A percentile compares a stretch with the other conserved stretches of the same genome.
These are phyloP conservation scores for Parthenolecanium corni DNA, from an alignment of 2,888 invertebrate species.

Conservation along the genomic window DNA sequence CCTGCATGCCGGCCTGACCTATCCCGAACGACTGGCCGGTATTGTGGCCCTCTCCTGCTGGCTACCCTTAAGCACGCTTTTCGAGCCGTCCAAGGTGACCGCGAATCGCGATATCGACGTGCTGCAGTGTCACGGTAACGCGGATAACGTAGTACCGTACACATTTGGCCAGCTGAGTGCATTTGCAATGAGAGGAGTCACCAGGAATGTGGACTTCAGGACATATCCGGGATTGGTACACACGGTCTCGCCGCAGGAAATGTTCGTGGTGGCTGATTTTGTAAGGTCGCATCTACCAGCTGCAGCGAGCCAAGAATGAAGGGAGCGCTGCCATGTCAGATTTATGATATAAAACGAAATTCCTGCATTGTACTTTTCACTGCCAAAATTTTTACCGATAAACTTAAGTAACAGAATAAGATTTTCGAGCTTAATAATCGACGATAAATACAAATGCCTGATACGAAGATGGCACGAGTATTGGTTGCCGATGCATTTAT, in stretches of 20 bases:
- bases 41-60: conserved; percentile 84
- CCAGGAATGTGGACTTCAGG: conserved; percentile 70
- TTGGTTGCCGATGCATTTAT: no score
- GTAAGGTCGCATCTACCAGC: neutral
- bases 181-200: conserved; percentile 68
- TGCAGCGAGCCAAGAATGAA: neutral
- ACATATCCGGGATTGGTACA: conserved; percentile 78
- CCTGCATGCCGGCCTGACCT: conserved; percentile 82
- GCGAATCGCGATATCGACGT: conserved; percentile 45
- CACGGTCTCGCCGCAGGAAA: conserved; percentile 35
- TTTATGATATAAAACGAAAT: no score
- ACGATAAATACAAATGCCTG: no score
- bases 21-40: conserved; percentile 69
- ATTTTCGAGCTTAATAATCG: no score
- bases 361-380: no score
- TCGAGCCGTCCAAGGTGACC: conserved; percentile 51
- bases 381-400: no score
- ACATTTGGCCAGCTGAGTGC: conserved; percentile 89
- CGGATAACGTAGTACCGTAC: conserved; percentile 86
- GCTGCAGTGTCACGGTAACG: conserved; percentile 90
- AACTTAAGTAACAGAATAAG: no score
- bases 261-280: neutral
- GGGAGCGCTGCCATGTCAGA: no score
- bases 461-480: no score
- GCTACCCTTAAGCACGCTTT: conserved; percentile 80